Conservation (phyloP, 2,797 vertebrate genomes). For the Amblyraja radiata region DNA sequence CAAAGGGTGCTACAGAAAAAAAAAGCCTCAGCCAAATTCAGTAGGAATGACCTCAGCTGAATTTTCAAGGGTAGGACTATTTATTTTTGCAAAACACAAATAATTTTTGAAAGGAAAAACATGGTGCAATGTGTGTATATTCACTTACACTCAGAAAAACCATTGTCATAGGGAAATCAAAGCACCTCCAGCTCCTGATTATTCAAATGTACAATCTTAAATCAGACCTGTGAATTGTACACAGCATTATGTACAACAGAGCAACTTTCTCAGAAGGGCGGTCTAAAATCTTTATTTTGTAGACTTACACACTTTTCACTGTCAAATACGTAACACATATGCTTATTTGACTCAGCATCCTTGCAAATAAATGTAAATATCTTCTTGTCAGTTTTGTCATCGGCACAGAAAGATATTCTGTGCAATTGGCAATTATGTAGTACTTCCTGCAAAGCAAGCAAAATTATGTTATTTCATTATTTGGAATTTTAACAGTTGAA, state of each 20-base stretch:
- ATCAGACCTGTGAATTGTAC: not conserved
- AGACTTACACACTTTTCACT: conserved; percentile 98
- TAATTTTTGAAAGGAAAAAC: not conserved
- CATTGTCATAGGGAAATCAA: not conserved
- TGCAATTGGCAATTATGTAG: conserved; percentile 94
- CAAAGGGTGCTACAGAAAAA: not conserved
- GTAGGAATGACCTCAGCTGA: too few species aligned
- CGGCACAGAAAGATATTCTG: conserved; percentile 96
- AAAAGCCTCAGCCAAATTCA: not conserved
- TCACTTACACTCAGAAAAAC: not conserved
- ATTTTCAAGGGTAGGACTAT: not conserved
- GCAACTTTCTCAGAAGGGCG: not conserved
- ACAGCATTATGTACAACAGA: not conserved
- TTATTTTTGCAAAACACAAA: not conserved
- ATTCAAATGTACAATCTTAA: not conserved
- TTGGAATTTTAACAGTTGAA: not conserved
- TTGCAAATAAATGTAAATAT: conserved; percentile 99
- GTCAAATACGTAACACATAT: conserved; percentile 97
- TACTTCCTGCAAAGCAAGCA: conserved; percentile 70
- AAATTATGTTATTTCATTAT: conserved; percentile 33
- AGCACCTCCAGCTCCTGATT: not conserved
- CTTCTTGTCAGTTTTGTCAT: conserved; percentile 97
- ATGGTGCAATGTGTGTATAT: not conserved
- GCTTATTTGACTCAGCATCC: conserved; percentile 94
- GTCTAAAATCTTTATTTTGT: not conserved